Percentiles rank a stretch among this genome's conserved stretches.
phyloP scores from a whole-genome alignment of 2,888 invertebrate species.

The Hemicrepidius hirtus region DNA sequence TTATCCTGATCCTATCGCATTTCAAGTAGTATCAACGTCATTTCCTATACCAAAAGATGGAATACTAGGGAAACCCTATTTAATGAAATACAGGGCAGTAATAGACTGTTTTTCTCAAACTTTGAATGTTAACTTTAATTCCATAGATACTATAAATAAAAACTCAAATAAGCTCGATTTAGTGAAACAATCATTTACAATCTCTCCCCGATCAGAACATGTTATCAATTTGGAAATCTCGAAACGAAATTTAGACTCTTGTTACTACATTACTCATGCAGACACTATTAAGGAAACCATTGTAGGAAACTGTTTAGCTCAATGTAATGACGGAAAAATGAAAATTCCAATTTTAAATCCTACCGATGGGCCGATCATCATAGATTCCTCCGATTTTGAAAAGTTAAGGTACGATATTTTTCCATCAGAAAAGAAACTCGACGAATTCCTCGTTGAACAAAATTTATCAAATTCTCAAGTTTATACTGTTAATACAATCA shows the following conservation, averaged over 20 bases:
- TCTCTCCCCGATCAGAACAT: not conserved
- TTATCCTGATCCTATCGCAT: not conserved
- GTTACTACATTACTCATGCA: not conserved
- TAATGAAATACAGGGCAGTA: not conserved
- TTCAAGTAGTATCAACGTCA: not conserved
- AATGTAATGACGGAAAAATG: not conserved
- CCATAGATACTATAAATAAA: not conserved
- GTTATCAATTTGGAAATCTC: not conserved
- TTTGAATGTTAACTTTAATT: not conserved
- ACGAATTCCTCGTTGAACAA: not conserved
- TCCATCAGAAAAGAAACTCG: not conserved
- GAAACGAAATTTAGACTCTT: not conserved
- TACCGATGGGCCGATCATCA: not conserved
- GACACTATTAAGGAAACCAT: not conserved
- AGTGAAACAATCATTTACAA: not conserved
- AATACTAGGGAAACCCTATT: constrained; percentile 1
- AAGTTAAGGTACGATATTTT: not conserved
- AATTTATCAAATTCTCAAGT: not conserved
- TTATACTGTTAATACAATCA: not conserved
- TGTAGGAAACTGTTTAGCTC: not conserved
- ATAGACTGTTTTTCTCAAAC: not conserved
- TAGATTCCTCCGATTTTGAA: not conserved
- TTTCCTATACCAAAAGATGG: constrained; percentile 5
- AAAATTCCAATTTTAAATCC: not conserved
- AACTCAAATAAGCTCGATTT: not conserved